A percentile compares a stretch with the other conserved stretches of the same genome.
phyloP scores from a whole-genome alignment of 1,140 invertebrate genomes.

The Cydia strobilella region DNA sequence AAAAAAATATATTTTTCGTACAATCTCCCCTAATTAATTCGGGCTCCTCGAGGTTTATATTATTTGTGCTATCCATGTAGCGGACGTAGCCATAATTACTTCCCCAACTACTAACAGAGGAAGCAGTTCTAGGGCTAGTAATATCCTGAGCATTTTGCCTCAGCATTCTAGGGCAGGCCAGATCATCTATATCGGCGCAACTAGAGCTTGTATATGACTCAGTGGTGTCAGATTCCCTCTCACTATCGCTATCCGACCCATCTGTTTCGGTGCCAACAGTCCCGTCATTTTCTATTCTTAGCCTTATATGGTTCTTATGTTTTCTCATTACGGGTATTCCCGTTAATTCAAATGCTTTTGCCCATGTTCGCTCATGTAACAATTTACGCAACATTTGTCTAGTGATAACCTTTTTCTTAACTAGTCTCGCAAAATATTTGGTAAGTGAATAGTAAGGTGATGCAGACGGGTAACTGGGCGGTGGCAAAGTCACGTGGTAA shows the following conservation, averaged over 20 bases:
- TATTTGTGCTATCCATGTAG: conserved; percentile 80
- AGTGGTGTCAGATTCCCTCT: conserved; percentile 66
- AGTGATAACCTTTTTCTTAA: conserved; percentile 86
- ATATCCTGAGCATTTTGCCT: conserved; percentile 82
- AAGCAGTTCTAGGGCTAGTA: conserved; percentile 61
- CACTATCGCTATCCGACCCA: conserved; percentile 68
- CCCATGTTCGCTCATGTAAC: conserved; percentile 78
- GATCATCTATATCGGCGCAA: conserved; percentile 58
- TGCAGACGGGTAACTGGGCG: conserved; percentile 83
- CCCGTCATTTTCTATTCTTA: conserved; percentile 77
- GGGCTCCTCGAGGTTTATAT: conserved; percentile 54
- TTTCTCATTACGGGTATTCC: conserved; percentile 77
- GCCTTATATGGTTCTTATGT: conserved; percentile 81
- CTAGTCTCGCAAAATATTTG: conserved; percentile 86
- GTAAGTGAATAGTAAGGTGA: conserved; percentile 87
- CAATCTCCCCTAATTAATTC: conserved; percentile 63
- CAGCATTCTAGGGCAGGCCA: conserved; percentile 70
- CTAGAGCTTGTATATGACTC: conserved; percentile 66
- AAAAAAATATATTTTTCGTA: conserved; percentile 68
- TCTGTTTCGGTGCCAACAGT: conserved; percentile 79
- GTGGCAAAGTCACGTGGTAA: conserved; percentile 82
- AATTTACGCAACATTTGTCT: conserved; percentile 86
- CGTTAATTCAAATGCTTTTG: conserved; percentile 76
- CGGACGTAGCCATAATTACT: conserved; percentile 84
- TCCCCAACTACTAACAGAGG: conserved; percentile 75